Evolutionary conservation across 2,888 invertebrate species (phyloP), one percentile per base, ranked within the genome.

Genomic region (Epinotia nisella): DNA sequence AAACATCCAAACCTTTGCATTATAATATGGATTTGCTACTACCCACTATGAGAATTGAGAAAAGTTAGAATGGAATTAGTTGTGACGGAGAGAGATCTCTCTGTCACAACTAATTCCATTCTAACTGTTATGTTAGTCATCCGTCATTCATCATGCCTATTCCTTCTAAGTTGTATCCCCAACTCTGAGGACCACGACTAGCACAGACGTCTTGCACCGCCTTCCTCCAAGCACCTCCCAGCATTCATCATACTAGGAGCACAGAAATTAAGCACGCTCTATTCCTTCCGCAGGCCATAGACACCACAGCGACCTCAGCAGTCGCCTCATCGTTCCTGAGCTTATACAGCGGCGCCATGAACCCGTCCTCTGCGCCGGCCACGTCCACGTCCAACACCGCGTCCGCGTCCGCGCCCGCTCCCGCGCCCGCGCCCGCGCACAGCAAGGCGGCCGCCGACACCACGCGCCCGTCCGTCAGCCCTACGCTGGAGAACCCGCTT

Each of bases 281-380:
- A 19, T 53, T 53, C 17, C 19, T 19, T 53, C 56, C 74, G 15
- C 87, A 95, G 95, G 91, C 94, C 0, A 95, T 95, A 64, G 95
- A 95, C 83, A 94, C 95, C 5, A 95, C 95, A 67, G 95, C 95
- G 0, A 90, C 94, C 0, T 95, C 95, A n/a, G 88, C 89, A 0
- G 91, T 89, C 0, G 92, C 92, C 71, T 95, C 89, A 75, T 95
- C 90, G 78, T 94, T 89, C 90, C 90, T 89, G 84, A 95, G 85
- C 84, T 81, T 94, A 79, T 90, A 94, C 90, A 89, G 94, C 81
- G 92, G 94, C 71, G 87, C 90, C 77, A 87, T 92, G 76, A 92
- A 93, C 85, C 90, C 92, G 51, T 89, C 88, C 0, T 84, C 89
- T 1, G 87, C 88, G n/a, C 85, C 87, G 0, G 86, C 86, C 10